These are phyloP conservation scores for Bubo bubo DNA, from an alignment of 2,113 vertebrate species.

Conservation along the genomic window DNA sequence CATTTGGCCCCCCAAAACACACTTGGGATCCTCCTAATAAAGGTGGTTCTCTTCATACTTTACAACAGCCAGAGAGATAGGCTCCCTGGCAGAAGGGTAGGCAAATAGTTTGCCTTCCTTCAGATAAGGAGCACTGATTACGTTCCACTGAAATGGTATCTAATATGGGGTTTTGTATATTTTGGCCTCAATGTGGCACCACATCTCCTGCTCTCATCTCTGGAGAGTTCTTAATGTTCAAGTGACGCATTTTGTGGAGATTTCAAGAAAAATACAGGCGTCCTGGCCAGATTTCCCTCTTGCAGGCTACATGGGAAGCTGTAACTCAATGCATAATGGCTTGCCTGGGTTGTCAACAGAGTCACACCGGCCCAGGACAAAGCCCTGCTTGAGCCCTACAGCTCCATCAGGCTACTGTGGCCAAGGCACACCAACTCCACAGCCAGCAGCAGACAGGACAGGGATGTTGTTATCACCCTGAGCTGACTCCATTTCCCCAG, in stretches of 20 bases:
- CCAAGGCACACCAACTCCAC: neutral
- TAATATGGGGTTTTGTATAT: neutral
- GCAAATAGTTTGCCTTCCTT: neutral
- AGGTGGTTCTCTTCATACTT: neutral
- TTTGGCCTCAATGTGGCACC: neutral
- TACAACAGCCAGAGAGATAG: neutral
- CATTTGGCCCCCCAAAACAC: neutral
- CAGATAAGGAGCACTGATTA: neutral
- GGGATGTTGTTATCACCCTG: neutral
- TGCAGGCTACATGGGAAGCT: neutral
- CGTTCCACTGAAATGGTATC: neutral
- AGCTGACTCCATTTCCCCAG: neutral
- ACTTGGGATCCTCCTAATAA: neutral
- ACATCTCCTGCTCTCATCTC: neutral
- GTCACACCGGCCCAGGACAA: neutral
- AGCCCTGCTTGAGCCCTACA: neutral
- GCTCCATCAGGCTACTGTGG: neutral
- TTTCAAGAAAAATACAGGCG: neutral
- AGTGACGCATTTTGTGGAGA: neutral
- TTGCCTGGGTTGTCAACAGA: neutral
- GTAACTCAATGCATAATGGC: neutral
- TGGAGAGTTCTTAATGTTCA: neutral
- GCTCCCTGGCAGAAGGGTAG: neutral
- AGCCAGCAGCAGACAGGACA: neutral
- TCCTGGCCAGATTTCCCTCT: neutral